phyloP scores from a whole-genome alignment of 2,113 vertebrate species.

The Nyctibius bracteatus region DNA sequence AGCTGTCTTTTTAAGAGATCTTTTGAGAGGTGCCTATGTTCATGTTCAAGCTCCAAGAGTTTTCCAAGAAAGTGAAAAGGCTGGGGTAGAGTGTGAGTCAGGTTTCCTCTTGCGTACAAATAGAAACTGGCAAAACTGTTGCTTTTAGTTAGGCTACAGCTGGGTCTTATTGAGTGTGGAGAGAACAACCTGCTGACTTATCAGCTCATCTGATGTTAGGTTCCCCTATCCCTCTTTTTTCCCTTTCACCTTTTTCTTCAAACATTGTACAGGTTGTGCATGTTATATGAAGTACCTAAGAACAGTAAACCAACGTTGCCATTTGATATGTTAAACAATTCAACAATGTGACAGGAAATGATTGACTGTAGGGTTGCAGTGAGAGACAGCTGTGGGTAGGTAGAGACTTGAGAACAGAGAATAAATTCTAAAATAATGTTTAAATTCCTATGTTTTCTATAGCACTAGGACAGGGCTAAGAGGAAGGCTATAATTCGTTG shows the following conservation, averaged over 20 bases:
- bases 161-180: neutral
- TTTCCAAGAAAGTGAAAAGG: neutral
- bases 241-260: neutral
- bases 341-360: neutral
- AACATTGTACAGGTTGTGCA: neutral
- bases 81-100: neutral
- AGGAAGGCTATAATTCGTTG: neutral
- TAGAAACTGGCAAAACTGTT: neutral
- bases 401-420: neutral
- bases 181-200: neutral
- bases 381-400: neutral
- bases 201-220: neutral
- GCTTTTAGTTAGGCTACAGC: neutral
- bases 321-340: neutral
- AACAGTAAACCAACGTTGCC: neutral
- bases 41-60: neutral
- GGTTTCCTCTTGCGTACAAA: neutral
- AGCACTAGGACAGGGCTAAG: neutral
- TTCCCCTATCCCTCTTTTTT: neutral
- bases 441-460: neutral
- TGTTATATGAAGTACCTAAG: neutral
- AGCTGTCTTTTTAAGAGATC: neutral
- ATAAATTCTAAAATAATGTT: neutral
- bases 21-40: neutral
- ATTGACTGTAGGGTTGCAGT: neutral